Base-by-base conservation (phyloP, 2,797 vertebrate genomes). In the Chromobotia macracanthus region DNA sequence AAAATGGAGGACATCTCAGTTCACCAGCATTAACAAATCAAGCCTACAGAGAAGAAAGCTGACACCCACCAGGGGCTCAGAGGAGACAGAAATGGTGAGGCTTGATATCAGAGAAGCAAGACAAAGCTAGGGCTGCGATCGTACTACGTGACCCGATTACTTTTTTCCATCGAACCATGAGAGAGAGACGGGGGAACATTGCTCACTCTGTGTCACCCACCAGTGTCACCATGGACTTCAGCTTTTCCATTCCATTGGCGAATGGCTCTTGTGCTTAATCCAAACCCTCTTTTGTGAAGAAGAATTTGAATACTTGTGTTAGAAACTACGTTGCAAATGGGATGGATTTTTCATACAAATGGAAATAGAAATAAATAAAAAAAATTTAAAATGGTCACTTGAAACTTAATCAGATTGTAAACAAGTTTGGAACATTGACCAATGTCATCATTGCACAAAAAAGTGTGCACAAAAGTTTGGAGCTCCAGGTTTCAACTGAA, bases 21-120 rank as follows among this genome's bases (percentile, higher is more conserved):
- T 69, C 76, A 75, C 74, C 78, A 70, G 68, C 41, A 55, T 58
- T 55, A 80, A 41, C 3, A 55, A 72, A 76, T 35, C 18, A 69
- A 66, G 79, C 79, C 81, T 83, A 79, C 58, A 81, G 46, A 75
- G 56, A 41, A 75, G 75, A 79, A 83, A 81, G 50, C 18, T 76
- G 75, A 85, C 78, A 75, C 79, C 50, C 76, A 72, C 80, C 58
- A 78, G 73, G 66, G 58, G 50, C 44, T 66, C 53, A 58, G 72
- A 70, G 11, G 35, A 81, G 68, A 83, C 72, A 69, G 72, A 76
- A 60, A 50, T 48, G 53, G 28, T 66, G 44, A 48, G 50, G 51
- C 58, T 67, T 44, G 41, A 75, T 72, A 75, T 74, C 55, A 72
- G 41, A 76, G 63, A 46, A 41, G 35, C 28, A 73, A n/a, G 72